phyloP scores from a whole-genome alignment of 2,797 vertebrate genomes.

The Anguilla megastoma region DNA sequence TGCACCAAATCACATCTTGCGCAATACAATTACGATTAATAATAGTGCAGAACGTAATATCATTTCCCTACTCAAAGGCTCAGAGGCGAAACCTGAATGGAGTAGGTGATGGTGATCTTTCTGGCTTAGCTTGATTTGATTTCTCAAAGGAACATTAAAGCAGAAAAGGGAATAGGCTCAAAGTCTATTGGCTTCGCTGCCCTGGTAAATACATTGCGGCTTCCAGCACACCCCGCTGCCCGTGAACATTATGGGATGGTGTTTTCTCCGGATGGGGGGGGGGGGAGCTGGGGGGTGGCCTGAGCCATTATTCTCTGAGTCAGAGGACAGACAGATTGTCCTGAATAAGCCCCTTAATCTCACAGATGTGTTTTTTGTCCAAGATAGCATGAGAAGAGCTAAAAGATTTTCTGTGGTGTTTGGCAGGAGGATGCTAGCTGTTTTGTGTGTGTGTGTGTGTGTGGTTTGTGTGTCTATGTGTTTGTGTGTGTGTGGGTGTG shows the following conservation, averaged over 20 bases:
- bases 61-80: not conserved
- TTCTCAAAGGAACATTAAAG: not conserved
- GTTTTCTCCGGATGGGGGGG: not conserved
- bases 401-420: not conserved
- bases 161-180: not conserved
- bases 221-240: not conserved
- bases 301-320: not conserved
- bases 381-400: not conserved
- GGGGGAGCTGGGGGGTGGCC: not conserved
- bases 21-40: not conserved
- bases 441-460: not conserved
- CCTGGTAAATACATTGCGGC: not conserved
- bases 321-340: not conserved
- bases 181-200: not conserved
- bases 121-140: not conserved
- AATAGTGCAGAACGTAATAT: not conserved
- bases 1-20: not conserved
- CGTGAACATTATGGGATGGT: not conserved
- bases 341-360: constrained; percentile 5
- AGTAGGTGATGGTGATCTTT: not conserved
- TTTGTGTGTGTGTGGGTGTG: not conserved
- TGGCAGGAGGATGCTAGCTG: not conserved
- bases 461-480: not conserved
- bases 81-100: not conserved
- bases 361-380: not conserved